Evolutionary conservation across 2,113 vertebrate species (phyloP).

Genomic region (Sula dactylatra): DNA sequence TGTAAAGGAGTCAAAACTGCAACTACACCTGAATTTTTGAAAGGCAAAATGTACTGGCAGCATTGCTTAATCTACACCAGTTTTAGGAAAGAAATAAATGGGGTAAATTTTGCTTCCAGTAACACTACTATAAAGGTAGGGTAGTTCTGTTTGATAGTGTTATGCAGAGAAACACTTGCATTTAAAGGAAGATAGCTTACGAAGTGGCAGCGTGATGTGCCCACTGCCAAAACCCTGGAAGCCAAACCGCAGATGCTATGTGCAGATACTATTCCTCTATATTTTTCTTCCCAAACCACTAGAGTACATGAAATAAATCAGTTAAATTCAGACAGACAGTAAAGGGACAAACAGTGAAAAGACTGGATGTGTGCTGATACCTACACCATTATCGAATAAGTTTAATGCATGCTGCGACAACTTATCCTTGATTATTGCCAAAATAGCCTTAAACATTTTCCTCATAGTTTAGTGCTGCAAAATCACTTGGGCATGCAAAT

Average conservation of each 20-base stretch:
- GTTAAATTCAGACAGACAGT: background rate
- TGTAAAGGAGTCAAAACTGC: background rate
- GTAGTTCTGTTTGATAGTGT: background rate
- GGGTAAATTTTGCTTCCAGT: background rate
- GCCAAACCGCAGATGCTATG: background rate
- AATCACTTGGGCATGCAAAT: background rate
- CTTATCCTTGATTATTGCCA: background rate
- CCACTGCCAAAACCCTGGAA: background rate
- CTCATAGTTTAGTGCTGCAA: background rate
- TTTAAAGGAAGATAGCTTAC: background rate
- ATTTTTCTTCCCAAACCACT: background rate
- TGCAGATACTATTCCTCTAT: background rate
- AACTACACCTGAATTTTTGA: background rate
- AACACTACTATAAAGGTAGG: background rate
- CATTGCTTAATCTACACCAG: background rate
- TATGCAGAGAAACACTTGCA: background rate
- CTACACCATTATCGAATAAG: background rate
- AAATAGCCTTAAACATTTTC: background rate
- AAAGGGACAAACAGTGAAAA: background rate
- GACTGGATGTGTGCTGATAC: background rate
- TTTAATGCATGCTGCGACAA: background rate
- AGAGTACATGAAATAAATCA: background rate
- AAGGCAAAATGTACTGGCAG: background rate
- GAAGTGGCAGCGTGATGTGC: background rate
- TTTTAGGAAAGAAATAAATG: background rate